Percentiles rank a stretch among this genome's conserved stretches.
These are phyloP conservation scores for Diphyllodes magnificus DNA, from an alignment of 2,113 vertebrate species.

Conservation along the genomic window DNA sequence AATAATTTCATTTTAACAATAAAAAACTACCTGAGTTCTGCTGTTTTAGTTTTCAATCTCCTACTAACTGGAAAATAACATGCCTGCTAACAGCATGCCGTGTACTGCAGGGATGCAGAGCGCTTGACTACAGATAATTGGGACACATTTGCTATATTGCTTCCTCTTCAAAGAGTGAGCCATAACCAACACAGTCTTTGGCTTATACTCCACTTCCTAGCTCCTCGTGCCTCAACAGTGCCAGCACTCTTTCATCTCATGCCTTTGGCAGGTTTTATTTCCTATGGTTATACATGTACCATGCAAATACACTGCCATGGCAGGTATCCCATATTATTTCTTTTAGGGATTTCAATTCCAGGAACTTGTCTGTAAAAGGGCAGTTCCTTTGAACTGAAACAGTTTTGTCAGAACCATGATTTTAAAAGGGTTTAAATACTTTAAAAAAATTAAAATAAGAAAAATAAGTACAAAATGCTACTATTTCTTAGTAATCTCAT, in stretches of 20 bases:
- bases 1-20: not conserved
- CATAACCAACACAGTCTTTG: not conserved
- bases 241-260: not conserved
- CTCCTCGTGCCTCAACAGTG: not conserved
- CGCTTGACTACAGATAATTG: not conserved
- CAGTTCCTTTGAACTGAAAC: not conserved
- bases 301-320: not conserved
- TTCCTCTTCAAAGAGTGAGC: not conserved
- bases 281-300: no score
- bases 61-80: not conserved
- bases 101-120: not conserved
- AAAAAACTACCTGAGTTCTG: not conserved
- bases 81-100: not conserved
- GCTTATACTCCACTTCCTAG: not conserved
- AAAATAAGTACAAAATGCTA: not conserved
- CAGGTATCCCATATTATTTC: fast-evolving
- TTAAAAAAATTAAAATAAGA: not conserved
- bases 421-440: not conserved
- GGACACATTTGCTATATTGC: not conserved
- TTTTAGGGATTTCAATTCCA: not conserved
- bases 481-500: not conserved
- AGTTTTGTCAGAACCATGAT: not conserved
- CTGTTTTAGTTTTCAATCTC: not conserved
- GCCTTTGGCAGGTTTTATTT: not conserved
- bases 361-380: not conserved